Conservation (phyloP, 1,140 invertebrate genomes). For the Drosophila aff. region DNA sequence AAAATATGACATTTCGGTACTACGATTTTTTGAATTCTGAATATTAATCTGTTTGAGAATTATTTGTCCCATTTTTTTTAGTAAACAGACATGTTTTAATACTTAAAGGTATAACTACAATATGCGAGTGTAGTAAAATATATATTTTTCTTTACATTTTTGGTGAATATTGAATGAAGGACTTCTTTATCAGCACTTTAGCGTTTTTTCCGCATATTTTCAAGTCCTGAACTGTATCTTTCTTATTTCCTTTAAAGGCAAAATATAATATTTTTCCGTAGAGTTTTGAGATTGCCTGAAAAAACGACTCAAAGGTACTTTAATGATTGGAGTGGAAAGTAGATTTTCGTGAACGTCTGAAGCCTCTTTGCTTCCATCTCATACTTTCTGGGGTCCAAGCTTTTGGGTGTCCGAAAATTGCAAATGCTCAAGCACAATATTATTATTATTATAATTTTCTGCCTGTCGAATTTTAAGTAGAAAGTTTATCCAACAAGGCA, state of each 20-base stretch:
- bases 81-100: no score
- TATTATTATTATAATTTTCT: slow-evolving; percentile 61
- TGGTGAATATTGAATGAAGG: no score
- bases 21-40: no score
- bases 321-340: slow-evolving; percentile 1
- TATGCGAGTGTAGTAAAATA: no score
- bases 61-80: no score
- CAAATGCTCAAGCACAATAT: slow-evolving; percentile 52
- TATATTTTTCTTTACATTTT: no score
- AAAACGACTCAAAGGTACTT: background rate
- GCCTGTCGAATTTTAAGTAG: slow-evolving; percentile 58
- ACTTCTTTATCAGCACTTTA: background rate
- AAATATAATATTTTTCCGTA: background rate
- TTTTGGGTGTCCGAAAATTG: background rate
- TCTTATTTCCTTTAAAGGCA: background rate
- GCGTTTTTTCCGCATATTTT: background rate
- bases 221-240: background rate
- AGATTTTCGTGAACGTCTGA: slow-evolving; percentile 24
- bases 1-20: no score
- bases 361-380: slow-evolving; percentile 6
- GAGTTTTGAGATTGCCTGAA: background rate
- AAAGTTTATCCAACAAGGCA: slow-evolving; percentile 54
- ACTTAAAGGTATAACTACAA: no score
- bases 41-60: no score
- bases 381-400: background rate